Evolutionary conservation across 92 coral and sea anemone genomes (phyloP), one percentile per base, ranked within the genome.

Genomic region (Epizoanthus scotinus): DNA sequence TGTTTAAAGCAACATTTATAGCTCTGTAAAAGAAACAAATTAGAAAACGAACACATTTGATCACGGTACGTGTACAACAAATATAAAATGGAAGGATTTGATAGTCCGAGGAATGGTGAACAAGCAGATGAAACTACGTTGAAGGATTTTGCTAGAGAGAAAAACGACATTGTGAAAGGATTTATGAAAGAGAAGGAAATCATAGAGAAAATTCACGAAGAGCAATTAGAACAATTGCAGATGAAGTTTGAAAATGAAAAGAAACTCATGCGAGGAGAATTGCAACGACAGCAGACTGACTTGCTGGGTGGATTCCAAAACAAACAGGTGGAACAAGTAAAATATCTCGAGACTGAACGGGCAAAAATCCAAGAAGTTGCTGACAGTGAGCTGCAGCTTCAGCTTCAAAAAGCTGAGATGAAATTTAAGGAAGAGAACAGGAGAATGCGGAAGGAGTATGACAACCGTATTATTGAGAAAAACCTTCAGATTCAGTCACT

Each of bases 111-210:
- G 18, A 71, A 21, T 28, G 18, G 20, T 15, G 29, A 27, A 25
- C 44, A 25, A 12, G 22, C 6, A 14, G 78, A 49, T 13, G 78
- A 15, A 49, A 68, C 49, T 18, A 55, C 7, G 13, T 6, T 86
- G 14, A 50, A 60, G 57, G 52, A 17, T 7, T 54, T 87, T 27
- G 40, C 61, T 60, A 71, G 67, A 40, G 94, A 90, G 58, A 90
- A 90, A 82, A 79, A 83, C 28, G 94, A 92, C 59, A 87, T 92
- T 31, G 86, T 89, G 40, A 73, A 83, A 22, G 94, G 97, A 12
- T 92, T 90, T 77, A 84, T 92, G 12, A 87, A 85, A 50, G 94
- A 92, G 69, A 92, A 92, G 50, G 94, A 90, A 85, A 82, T 90
- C 20, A 87, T 90, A 24, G 87, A 79, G 56, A 53, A 42, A 36